Evolutionary conservation across 2,888 invertebrate species (phyloP).

Genomic region (Fragum fragum): DNA sequence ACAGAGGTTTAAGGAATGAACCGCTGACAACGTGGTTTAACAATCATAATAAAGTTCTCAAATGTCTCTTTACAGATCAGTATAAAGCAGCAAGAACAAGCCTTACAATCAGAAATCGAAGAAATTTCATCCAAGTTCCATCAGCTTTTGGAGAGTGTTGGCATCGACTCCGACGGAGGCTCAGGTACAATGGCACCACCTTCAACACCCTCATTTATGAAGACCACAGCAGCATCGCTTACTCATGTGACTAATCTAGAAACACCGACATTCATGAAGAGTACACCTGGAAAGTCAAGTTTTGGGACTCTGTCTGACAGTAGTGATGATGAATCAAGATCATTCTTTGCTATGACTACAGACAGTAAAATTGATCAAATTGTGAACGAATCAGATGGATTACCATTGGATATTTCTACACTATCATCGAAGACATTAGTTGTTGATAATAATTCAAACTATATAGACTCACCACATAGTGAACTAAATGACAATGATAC

Average conservation of each 20-base stretch:
- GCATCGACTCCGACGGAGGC: conserved; percentile 69
- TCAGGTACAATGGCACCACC: conserved; percentile 65
- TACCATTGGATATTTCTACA: conserved; percentile 57
- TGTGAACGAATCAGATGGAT: conserved; percentile 58
- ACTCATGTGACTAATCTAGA: conserved; percentile 68
- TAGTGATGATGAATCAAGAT: conserved; percentile 53
- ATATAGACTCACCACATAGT: conserved; percentile 67
- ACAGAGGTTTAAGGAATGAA: too few species aligned
- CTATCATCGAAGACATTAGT: conserved; percentile 69
- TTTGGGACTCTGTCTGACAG: conserved; percentile 36
- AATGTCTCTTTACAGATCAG: conserved; percentile 71
- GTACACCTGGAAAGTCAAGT: conserved; percentile 44
- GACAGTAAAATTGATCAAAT: conserved; percentile 40
- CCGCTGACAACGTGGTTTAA: not conserved
- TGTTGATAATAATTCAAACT: conserved; percentile 74
- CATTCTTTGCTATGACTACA: conserved; percentile 45
- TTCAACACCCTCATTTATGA: conserved; percentile 71
- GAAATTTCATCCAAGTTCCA: conserved; percentile 77
- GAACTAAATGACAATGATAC: conserved; percentile 57
- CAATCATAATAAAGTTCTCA: not conserved
- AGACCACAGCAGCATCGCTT: conserved; percentile 51
- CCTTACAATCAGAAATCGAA: conserved; percentile 75
- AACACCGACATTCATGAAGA: conserved; percentile 66
- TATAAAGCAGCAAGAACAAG: conserved; percentile 73
- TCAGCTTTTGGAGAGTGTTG: conserved; percentile 71